These are phyloP conservation scores for Caenorhabditis sp. DNA, from an alignment of 2,888 invertebrate species.

Conservation along the genomic window DNA sequence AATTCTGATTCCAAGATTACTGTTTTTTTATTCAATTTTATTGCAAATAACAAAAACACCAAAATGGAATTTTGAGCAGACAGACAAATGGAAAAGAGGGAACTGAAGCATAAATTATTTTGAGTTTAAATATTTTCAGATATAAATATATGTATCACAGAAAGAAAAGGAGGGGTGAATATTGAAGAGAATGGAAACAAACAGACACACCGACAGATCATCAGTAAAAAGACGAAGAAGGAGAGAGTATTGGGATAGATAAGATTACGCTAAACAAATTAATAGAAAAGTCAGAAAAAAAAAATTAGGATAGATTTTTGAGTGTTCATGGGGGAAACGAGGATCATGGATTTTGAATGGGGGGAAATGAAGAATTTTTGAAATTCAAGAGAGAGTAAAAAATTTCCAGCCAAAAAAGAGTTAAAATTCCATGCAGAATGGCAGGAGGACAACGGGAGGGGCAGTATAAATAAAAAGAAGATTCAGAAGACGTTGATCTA, in stretches of 20 bases:
- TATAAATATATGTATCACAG: conserved; percentile 24
- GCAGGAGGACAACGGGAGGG: conserved; percentile 2
- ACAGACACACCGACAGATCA: conserved; percentile 55
- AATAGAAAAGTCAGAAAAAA: conserved; percentile 14
- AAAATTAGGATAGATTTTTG: conserved; percentile 1
- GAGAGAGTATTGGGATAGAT: not conserved
- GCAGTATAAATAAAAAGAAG: not conserved
- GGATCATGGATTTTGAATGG: conserved; percentile 27
- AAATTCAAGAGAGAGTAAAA: not conserved
- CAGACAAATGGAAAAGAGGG: not conserved
- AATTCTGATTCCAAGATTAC: no score
- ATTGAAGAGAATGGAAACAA: not conserved
- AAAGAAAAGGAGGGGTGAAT: conserved; percentile 2
- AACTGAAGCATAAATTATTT: conserved; percentile 3
- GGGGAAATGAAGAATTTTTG: not conserved
- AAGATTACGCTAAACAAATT: conserved; percentile 20
- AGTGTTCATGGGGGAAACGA: conserved; percentile 22
- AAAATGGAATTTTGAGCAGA: conserved; percentile 1
- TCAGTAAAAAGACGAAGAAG: no score
- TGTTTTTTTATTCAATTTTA: no score
- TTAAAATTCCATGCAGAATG: not conserved
- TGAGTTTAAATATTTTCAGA: not conserved
- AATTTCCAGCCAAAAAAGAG: not conserved
- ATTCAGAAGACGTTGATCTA: conserved; percentile 20
- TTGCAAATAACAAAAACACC: not conserved